Base-by-base conservation (phyloP, 2,797 vertebrate genomes). In the Danio kyathit region DNA sequence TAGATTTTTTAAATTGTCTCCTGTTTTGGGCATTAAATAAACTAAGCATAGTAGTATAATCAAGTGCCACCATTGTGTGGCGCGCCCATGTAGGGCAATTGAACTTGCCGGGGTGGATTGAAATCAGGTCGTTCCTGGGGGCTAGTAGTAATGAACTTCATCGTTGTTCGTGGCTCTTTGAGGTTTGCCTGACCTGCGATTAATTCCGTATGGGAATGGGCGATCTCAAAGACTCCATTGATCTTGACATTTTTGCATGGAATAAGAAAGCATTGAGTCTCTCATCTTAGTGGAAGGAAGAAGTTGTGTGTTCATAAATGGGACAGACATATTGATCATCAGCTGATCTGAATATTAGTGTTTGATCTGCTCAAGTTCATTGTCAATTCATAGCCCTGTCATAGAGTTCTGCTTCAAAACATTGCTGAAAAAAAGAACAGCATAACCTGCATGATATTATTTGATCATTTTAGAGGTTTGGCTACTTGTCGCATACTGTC, bases 21-120 rank as follows among this genome's bases (percentile, higher is more conserved):
- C 89, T 88, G 88, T 88, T 90, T 88, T 88, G 86, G 88, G 86
- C 84, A 88, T 89, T 88, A 89, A 90, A 86, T 90, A 89, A 89
- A 86, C 86, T 86, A 88, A 88, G 83, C 81, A 82, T 84, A 86
- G 86, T 89, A 87, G 85, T 88, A 88, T 86, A 86, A 86, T 88
- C 84, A 86, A 85, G 83, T 89, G 89, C 82, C 87, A 87, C 85
- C 87, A 83, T 88, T 89, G 85, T 79, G 82, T 80, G 83, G 82
- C 80, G 79, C 84, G 74, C 84, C 74, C 89, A 90, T 90, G 86
- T 90, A 90, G 87, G 88, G 83, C 87, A 89, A 89, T 85, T 87
- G 87, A 89, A 89, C 87, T 88, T 88, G 87, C 86, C 83, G 73
- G 78, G 81, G 83, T 83, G 82, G 82, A 85, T 81, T 82, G 85